Conservation (phyloP, 2,113 vertebrate genomes). For the Nibea albiflora region DNA sequence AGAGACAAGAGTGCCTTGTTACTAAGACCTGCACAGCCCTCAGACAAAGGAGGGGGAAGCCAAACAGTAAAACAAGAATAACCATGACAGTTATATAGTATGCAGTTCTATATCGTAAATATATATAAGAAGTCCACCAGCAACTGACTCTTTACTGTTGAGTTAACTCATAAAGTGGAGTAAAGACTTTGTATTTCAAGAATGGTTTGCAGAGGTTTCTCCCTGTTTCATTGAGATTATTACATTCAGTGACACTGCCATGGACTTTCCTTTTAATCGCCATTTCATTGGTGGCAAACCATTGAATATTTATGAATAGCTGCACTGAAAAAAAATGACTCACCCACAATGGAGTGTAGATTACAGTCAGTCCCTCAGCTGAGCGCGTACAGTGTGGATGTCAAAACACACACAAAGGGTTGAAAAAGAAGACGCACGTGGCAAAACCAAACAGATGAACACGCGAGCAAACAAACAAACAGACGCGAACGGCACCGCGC, state of each 20-base stretch:
- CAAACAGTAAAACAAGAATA: too few relatives aligned
- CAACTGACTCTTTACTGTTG: neutral
- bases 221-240: neutral
- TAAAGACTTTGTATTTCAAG: neutral
- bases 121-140: neutral
- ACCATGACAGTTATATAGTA: too few relatives aligned
- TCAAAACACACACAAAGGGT: conserved; percentile 59
- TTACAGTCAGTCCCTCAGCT: conserved; percentile 30
- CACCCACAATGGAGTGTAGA: conserved; percentile 36
- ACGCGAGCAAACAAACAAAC: conserved; percentile 21
- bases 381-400: conserved; percentile 29
- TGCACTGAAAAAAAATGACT: conserved; percentile 33
- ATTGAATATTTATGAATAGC: conserved; percentile 54
- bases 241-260: conserved; percentile 12
- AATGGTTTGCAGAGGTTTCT: neutral
- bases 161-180: neutral
- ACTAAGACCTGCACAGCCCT: too few relatives aligned
- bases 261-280: conserved; percentile 42
- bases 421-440: conserved; percentile 16
- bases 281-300: conserved; percentile 42
- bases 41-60: too few relatives aligned
- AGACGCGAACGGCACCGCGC: conserved; percentile 5
- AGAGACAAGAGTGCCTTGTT: too few relatives aligned
- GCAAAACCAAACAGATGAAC: conserved; percentile 27
- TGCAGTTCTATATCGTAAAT: neutral